Percentiles rank a stretch among this genome's conserved stretches.
phyloP scores from a whole-genome alignment of 2,113 vertebrate species.

The Dasyprocta punctata region DNA sequence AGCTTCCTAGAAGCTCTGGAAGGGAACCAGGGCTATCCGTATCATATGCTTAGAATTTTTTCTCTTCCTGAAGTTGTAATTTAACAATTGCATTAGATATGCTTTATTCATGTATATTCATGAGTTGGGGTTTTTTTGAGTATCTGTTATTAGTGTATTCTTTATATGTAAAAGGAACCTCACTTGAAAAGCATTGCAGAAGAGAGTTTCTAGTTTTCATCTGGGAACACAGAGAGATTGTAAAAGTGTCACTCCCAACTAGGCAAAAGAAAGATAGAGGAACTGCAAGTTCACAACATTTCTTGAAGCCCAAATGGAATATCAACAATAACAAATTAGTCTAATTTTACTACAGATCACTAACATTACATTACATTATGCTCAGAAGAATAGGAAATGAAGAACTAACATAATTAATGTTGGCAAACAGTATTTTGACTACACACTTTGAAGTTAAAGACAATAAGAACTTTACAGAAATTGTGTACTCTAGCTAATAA shows the following conservation, averaged over 20 bases:
- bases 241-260: background rate
- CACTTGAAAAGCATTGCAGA: background rate
- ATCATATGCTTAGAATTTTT: background rate
- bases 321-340: background rate
- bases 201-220: background rate
- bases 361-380: background rate
- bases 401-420: background rate
- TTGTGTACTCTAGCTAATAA: background rate
- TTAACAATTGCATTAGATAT: background rate
- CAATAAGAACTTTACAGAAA: background rate
- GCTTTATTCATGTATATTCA: background rate
- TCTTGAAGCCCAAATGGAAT: background rate
- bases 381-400: background rate
- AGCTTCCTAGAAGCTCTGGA: background rate
- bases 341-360: background rate
- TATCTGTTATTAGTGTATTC: background rate
- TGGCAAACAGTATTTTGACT: conserved; percentile 14
- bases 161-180: conserved; percentile 26
- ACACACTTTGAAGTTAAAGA: background rate
- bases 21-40: background rate
- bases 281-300: background rate
- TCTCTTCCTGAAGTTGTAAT: conserved; percentile 4
- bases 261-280: background rate
- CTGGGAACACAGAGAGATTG: background rate
- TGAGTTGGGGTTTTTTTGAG: background rate